Base-by-base conservation (phyloP, 2,888 invertebrate genomes). In the Amphipoea oculea region DNA sequence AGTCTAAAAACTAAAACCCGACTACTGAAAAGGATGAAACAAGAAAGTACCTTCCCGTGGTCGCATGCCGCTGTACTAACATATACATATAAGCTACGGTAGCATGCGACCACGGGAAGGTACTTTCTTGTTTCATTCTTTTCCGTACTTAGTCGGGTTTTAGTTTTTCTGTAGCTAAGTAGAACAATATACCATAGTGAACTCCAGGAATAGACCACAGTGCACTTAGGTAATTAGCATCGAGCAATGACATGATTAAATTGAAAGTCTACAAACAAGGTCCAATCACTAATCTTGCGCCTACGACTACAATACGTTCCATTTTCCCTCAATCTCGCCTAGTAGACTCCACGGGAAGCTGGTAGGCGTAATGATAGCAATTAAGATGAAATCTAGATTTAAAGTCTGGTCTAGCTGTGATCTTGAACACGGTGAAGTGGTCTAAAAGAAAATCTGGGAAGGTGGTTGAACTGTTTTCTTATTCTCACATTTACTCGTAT, bases 331-430 rank as follows among this genome's bases (percentile, higher is more conserved):
- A 80, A 75, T 73, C 57, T 75, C 12, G 36, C 66, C 42, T 23
- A 17, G 42, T 20, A 51, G 17, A 23, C 71, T 4, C 42, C 57
- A 57, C 75, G 60, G 73, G 74, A 75, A 79, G 36, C 20, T 57
- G 29, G 65, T 78, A 65, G 60, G 73, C 66, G 81, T 84, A 81
- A 85, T 85, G 71, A 73, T 48, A 65, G 73, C 81, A 81, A 85
- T 78, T 81, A 84, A 76, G 78, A 84, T 84, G 63, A 84, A 84
- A 81, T 75, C 78, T 78, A 81, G 70, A 81, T 76, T 45, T 76
- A 65, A 40, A 73, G 60, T 57, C 67, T 29, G n/a, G 67, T 76
- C 51, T 67, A 36, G 20, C 42, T 70, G 66, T 48, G 77, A 65
- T 69, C 42, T 77, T 36, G 66, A 74, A 48, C 62, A 6, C 48